Percentiles rank a stretch among this genome's conserved stretches.
These are phyloP conservation scores for Chouioia cunea DNA, from an alignment of 2,888 invertebrate species.

Conservation along the genomic window DNA sequence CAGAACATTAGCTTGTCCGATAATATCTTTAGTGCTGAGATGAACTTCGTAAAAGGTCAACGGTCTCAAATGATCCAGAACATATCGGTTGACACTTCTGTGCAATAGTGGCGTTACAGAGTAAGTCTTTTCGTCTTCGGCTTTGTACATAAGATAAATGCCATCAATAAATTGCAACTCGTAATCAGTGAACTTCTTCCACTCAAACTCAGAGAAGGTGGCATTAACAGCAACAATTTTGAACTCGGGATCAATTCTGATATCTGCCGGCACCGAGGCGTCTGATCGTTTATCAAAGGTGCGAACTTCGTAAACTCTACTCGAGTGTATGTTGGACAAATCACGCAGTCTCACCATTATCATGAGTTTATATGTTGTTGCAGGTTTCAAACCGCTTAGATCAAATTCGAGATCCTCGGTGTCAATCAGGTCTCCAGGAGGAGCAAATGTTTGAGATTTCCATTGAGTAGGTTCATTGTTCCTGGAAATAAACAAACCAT, in stretches of 20 bases:
- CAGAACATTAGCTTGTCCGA: conserved; percentile 83
- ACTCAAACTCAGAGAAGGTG: conserved; percentile 82
- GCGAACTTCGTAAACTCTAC: conserved; percentile 80
- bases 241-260: conserved; percentile 80
- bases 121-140: conserved; percentile 85
- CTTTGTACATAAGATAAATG: conserved; percentile 87
- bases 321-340: conserved; percentile 82
- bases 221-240: conserved; percentile 82
- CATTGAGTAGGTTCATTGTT: conserved; percentile 80
- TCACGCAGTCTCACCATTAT: conserved; percentile 85
- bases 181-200: conserved; percentile 85
- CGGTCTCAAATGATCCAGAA: conserved; percentile 82
- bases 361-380: conserved; percentile 85
- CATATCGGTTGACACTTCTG: conserved; percentile 81
- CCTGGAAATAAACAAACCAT: conserved; percentile 60
- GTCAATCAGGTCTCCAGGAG: conserved; percentile 86
- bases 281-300: conserved; percentile 73
- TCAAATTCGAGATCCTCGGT: conserved; percentile 89
- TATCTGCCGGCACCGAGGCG: conserved; percentile 73
- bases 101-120: conserved; percentile 88
- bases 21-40: conserved; percentile 85
- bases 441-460: conserved; percentile 89
- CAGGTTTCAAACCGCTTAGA: conserved; percentile 80
- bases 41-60: conserved; percentile 86
- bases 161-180: conserved; percentile 90